Base-by-base conservation (phyloP, 2,797 vertebrate genomes). In the Rhyacichthys aspro region DNA sequence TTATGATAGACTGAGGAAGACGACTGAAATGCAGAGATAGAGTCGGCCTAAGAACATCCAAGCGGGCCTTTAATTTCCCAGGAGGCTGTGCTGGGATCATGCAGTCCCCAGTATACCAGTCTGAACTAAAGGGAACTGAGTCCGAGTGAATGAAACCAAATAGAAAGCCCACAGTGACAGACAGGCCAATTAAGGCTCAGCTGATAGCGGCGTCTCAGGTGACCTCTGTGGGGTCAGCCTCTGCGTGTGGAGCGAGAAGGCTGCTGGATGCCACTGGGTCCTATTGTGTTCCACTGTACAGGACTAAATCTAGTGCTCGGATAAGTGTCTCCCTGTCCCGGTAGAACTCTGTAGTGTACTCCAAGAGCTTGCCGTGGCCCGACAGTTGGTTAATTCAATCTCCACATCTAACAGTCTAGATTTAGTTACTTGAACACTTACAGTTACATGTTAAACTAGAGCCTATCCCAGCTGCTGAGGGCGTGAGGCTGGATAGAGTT, bases 31-130 rank as follows among this genome's bases (percentile, higher is more conserved):
- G 52, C 12, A 55, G 43, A 49, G 55, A 71, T 34, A 47, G 38
- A 72, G 73, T 58, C 59, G 23, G 38, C 53, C 67, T 59, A 34
- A 53, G 70, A 82, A 64, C 57, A 63, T 77, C 67, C 42, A 43
- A 73, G 70, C 12, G 28, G 62, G 11, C 12, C 18, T 59, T 70
- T 84, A 79, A 87, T 87, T 86, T 83, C 86, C 78, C 78, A 32
- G 17, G 56, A 55, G 54, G 5, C 9, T 8, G 48, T 56, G 28
- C 28, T 50, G 63, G 39, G 64, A 69, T 70, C 57, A 28, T 34
- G 28, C 38, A 23, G 65, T 67, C 38, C 62, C 59, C 34, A 43
- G 18, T 18, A 28, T 39, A 59, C 14, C 39, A n/a, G 44, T 18
- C 46, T 42, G 14, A 7, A 16, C 34, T 53, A 55, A 57, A n/a